Conservation (phyloP, 92 coral and sea anemone species). For the Hydrozoanthus gracilis region DNA sequence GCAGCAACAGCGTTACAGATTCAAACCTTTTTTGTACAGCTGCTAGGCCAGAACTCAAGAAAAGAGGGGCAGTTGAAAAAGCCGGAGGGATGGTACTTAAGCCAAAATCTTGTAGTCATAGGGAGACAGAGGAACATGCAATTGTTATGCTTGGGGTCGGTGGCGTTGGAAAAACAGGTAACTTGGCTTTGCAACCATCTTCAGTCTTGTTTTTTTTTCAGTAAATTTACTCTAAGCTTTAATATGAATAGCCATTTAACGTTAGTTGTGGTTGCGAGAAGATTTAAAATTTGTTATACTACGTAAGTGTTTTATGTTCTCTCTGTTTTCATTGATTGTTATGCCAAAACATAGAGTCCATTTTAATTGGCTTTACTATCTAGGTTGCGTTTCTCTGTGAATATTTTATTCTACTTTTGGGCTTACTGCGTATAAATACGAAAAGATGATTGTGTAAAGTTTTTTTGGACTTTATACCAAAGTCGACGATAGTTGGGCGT, state of each 20-base stretch:
- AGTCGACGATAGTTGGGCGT: not conserved
- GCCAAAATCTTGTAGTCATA: constrained; percentile 16
- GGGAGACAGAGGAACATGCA: constrained; percentile 72
- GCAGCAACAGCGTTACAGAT: constrained; percentile 11
- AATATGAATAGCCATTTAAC: too few relatives aligned
- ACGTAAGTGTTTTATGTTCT: too few relatives aligned
- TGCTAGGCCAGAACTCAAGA: constrained; percentile 24
- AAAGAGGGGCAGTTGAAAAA: constrained; percentile 20
- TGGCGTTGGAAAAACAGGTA: constrained; percentile 98
- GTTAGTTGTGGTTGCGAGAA: too few relatives aligned
- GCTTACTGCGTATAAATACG: too few relatives aligned
- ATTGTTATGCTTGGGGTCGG: constrained; percentile 90
- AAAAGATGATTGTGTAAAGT: not conserved
- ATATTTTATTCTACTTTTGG: too few relatives aligned
- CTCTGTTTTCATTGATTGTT: too few relatives aligned
- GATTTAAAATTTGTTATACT: too few relatives aligned
- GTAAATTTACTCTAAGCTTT: too few relatives aligned
- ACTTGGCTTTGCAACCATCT: not conserved
- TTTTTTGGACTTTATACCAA: not conserved
- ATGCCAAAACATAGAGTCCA: too few relatives aligned
- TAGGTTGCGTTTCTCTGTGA: too few relatives aligned
- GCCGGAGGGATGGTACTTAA: not conserved
- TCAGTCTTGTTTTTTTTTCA: too few relatives aligned
- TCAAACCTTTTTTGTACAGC: not conserved
- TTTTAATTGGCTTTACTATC: too few relatives aligned